A percentile compares a stretch with the other conserved stretches of the same genome.
phyloP scores from a whole-genome alignment of 2,888 invertebrate species.

The Hybos culiciformis region DNA sequence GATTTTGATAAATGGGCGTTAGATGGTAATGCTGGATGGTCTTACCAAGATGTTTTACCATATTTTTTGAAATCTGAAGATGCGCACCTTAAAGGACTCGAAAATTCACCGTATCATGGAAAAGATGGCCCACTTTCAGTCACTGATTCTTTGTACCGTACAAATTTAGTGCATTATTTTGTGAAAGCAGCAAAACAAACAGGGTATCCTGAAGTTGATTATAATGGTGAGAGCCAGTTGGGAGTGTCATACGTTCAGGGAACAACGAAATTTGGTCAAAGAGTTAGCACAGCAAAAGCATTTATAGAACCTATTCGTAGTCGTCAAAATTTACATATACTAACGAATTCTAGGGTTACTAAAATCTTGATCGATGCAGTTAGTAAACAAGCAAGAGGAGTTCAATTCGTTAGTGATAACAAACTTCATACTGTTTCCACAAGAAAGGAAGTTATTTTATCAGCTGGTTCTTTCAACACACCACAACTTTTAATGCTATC shows the following conservation, averaged over 20 bases:
- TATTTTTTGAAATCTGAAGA: constrained; percentile 45
- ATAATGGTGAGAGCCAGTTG: constrained; percentile 44
- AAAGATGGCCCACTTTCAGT: constrained; percentile 44
- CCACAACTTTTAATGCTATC: constrained; percentile 83
- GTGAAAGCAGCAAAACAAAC: constrained; percentile 45
- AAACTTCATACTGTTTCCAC: constrained; percentile 39
- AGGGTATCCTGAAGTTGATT: constrained; percentile 51
- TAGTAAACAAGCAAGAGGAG: constrained; percentile 48
- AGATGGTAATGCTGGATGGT: constrained; percentile 56
- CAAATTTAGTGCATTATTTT: constrained; percentile 39
- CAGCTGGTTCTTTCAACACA: constrained; percentile 71
- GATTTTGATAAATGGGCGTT: constrained; percentile 54
- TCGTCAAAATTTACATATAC: constrained; percentile 49
- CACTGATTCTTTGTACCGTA: constrained; percentile 42
- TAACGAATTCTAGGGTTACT: constrained; percentile 45
- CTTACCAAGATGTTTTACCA: constrained; percentile 42
- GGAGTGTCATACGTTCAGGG: constrained; percentile 50
- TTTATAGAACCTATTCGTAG: constrained; percentile 44
- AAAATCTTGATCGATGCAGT: constrained; percentile 47
- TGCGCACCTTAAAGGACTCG: constrained; percentile 35
- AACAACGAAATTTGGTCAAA: constrained; percentile 40
- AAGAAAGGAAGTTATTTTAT: constrained; percentile 63
- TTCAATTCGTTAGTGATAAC: constrained; percentile 45
- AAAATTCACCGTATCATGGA: constrained; percentile 39
- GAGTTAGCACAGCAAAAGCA: constrained; percentile 48